Base-by-base conservation (phyloP, 2,888 invertebrate species). In the Chaitophorus viminalis region DNA sequence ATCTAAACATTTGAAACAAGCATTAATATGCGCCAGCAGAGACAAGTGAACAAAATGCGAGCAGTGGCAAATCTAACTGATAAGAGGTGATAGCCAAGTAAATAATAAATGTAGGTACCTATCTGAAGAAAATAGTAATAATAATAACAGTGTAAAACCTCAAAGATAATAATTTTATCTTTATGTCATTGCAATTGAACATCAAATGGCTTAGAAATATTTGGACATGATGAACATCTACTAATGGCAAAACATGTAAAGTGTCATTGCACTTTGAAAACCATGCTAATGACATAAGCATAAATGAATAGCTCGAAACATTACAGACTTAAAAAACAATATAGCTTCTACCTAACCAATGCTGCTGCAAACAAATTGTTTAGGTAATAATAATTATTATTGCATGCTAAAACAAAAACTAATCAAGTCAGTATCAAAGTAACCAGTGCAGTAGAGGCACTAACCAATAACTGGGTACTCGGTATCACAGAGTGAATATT, bases 381-480 rank as follows among this genome's bases (percentile, higher is more conserved):
- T 54, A 36, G 39, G n/a, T n/a, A n/a, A n/a, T n/a, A n/a, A 83
- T 60, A 75, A 75, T 77, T 76, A 84, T 60, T 46, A 84, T 60
- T 46, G 31, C 84, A 76, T 31, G 46, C 68, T 52, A 68, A 77
- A 84, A 76, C 68, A 76, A 84, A 46, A 74, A 65, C 39, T 75
- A 84, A 84, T 84, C 65, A 68, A 36, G 46, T 65, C 31, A 46
- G 31, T 76, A 87, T 81, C 87, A 81, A 8, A 60, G 25, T 39
- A 79, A 72, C 70, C 18, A 72, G 21, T 75, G 21, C 21, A 60
- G 46, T 68, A 65, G 31, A 39, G 29, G 29, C 60, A 0, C 17
- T 79, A 87, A 87, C 86, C 86, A 74, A 17, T 54, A 60, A 87
- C 86, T 74, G 2, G 86, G 86, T 87, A 87, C 60, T 21, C 2